Conservation (phyloP, 2,797 vertebrate species). For the Margarornis squamiger region DNA sequence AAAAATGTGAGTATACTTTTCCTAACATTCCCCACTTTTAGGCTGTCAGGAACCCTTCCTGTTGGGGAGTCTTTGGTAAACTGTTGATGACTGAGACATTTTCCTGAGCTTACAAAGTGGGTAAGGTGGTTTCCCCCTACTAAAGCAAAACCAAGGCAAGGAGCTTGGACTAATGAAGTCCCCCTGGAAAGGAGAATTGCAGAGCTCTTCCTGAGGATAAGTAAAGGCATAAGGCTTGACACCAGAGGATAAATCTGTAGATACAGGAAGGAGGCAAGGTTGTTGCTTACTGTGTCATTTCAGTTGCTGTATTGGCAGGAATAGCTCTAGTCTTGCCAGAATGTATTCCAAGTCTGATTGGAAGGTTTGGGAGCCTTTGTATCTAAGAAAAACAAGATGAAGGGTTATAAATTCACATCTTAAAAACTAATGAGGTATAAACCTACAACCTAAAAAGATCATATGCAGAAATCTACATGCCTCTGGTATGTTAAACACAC, state of each 20-base stretch:
- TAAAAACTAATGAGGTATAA: background rate
- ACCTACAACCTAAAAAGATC: background rate
- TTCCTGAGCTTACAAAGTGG: background rate
- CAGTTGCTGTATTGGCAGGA: background rate
- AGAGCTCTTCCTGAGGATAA: background rate
- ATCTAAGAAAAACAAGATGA: background rate
- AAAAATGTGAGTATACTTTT: background rate
- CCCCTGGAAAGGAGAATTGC: background rate
- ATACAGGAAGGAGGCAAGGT: background rate
- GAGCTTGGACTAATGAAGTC: background rate
- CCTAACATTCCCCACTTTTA: background rate
- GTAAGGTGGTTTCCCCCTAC: fast-evolving
- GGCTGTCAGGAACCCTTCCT: background rate
- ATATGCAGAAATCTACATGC: background rate
- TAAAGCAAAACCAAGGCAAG: background rate
- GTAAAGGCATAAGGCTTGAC: background rate
- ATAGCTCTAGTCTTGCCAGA: background rate
- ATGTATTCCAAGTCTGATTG: background rate
- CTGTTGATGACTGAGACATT: background rate
- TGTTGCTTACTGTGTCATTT: background rate
- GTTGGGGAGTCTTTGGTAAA: background rate
- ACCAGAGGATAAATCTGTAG: background rate
- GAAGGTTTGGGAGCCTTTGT: background rate
- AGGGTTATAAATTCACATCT: background rate
- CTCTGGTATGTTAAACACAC: background rate